A percentile compares a stretch with the other conserved stretches of the same genome.
These are phyloP conservation scores for Trissolcus brochymenae DNA, from an alignment of 2,888 invertebrate species.

Conservation along the genomic window DNA sequence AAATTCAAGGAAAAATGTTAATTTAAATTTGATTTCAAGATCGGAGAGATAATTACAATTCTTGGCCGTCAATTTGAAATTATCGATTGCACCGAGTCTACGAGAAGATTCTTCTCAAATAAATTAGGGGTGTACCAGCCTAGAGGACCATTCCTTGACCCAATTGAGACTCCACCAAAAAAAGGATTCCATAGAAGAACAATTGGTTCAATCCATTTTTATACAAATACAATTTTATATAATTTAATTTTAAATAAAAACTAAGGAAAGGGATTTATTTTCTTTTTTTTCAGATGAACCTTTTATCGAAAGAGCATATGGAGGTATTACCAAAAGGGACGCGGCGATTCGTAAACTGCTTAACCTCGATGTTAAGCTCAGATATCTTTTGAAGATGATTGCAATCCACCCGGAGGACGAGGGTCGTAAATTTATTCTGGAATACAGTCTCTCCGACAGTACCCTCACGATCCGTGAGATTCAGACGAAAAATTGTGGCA, in stretches of 20 bases:
- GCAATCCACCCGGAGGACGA: constrained; percentile 87
- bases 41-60: constrained; percentile 85
- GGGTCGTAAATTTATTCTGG: constrained; percentile 85
- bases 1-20: background rate
- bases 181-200: constrained; percentile 2
- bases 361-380: constrained; percentile 80
- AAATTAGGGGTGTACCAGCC: constrained; percentile 79
- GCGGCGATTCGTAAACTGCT: constrained; percentile 86
- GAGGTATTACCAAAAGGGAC: constrained; percentile 85
- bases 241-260: too few relatives aligned
- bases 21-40: constrained; percentile 64
- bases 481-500: constrained; percentile 84
- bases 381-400: constrained; percentile 87
- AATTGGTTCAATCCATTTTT: background rate
- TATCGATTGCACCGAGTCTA: constrained; percentile 88
- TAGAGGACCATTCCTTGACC: constrained; percentile 64
- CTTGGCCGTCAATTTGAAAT: constrained; percentile 85
- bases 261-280: too few relatives aligned
- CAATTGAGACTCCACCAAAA: background rate
- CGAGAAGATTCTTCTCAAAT: constrained; percentile 84
- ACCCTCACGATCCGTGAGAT: constrained; percentile 86
- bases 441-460: constrained; percentile 86
- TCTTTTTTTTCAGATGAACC: constrained; percentile 18
- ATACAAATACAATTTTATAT: too few relatives aligned
- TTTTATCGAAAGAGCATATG: constrained; percentile 25